phyloP scores from a whole-genome alignment of 2,113 vertebrate species.

The Eidolon helvum region DNA sequence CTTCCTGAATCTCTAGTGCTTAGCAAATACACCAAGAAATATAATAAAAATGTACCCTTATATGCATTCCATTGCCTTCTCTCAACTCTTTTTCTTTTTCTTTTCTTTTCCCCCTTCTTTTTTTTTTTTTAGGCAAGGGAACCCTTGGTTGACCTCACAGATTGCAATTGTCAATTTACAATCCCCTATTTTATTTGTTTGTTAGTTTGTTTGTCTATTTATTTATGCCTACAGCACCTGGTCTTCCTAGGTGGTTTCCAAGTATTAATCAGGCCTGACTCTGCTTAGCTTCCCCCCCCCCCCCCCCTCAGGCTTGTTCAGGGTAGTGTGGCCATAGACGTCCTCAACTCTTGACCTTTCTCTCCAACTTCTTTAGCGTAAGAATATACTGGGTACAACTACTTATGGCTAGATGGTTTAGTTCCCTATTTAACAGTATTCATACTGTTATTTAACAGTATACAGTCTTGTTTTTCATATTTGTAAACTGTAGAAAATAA shows the following conservation, averaged over 20 bases:
- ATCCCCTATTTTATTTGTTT: too few relatives aligned
- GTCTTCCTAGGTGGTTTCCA: too few relatives aligned
- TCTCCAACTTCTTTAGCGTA: neutral
- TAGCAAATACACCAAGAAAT: neutral
- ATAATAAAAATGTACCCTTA: neutral
- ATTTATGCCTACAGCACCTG: too few relatives aligned
- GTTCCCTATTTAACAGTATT: neutral
- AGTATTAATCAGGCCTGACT: too few relatives aligned
- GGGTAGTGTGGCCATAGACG: too few relatives aligned
- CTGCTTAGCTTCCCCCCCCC: too few relatives aligned
- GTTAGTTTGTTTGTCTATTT: too few relatives aligned
- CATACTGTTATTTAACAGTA: neutral
- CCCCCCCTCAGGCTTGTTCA: too few relatives aligned
- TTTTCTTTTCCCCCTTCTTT: neutral
- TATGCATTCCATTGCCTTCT: neutral
- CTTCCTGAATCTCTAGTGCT: neutral
- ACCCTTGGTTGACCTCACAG: too few relatives aligned
- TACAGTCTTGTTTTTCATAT: neutral
- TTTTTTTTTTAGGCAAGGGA: too few relatives aligned
- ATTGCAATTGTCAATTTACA: too few relatives aligned
- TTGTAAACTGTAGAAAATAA: neutral
- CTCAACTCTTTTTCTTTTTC: neutral
- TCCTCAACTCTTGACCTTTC: neutral
- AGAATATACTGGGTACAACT: neutral
- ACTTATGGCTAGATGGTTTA: neutral